Conservation (phyloP, 2,797 vertebrate species). For the Tapirus indicus region DNA sequence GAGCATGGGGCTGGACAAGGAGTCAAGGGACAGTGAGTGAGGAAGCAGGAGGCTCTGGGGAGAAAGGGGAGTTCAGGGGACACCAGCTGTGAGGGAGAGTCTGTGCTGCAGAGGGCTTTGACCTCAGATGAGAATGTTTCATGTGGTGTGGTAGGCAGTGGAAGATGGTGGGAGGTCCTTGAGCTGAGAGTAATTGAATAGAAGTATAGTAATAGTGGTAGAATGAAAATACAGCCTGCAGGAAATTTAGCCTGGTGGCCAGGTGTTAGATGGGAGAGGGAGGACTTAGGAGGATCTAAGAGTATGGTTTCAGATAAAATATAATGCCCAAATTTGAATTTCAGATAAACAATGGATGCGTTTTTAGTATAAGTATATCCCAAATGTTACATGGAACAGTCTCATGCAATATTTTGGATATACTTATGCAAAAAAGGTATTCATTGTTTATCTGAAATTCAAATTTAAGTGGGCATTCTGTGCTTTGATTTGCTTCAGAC, state of each 20-base stretch:
- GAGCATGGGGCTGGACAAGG: neutral
- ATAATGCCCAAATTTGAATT: neutral
- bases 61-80: neutral
- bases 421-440: neutral
- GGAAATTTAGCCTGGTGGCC: neutral
- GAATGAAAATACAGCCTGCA: neutral
- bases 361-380: neutral
- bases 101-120: neutral
- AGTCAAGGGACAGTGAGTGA: neutral
- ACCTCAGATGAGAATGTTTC: neutral
- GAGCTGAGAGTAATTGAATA: neutral
- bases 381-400: neutral
- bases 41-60: neutral
- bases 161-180: neutral
- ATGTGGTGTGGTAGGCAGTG: neutral
- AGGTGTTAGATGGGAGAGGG: neutral
- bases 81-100: neutral
- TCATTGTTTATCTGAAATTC: constrained; percentile 27
- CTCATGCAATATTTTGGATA: neutral
- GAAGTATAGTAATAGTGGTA: too few relatives aligned
- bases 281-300: neutral
- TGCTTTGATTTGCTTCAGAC: constrained; percentile 34
- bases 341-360: neutral
- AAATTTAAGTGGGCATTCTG: neutral
- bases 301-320: neutral